Conservation (phyloP, 2,888 invertebrate genomes). For the Axea sp. region DNA sequence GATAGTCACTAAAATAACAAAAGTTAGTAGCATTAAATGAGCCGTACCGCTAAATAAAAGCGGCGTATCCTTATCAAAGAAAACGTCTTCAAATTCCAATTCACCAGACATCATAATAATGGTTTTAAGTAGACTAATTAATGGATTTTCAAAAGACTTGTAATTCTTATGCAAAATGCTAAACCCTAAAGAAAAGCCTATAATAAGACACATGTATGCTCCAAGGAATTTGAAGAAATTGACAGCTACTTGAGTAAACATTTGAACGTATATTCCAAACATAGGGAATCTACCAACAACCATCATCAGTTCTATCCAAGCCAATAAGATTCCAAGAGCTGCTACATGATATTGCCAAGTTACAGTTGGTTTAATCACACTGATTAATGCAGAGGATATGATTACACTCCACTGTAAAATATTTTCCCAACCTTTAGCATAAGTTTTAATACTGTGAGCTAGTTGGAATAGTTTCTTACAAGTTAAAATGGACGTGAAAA, state of each 20-base stretch:
- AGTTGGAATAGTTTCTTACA: slow-evolving; percentile 90
- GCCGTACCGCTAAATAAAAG: slow-evolving; percentile 87
- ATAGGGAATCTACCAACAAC: slow-evolving; percentile 91
- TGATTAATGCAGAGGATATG: slow-evolving; percentile 73
- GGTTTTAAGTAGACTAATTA: slow-evolving; percentile 86
- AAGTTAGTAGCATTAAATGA: slow-evolving; percentile 87
- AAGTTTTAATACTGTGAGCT: slow-evolving; percentile 86
- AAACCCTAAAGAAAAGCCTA: slow-evolving; percentile 90
- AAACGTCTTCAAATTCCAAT: slow-evolving; percentile 91
- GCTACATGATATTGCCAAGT: slow-evolving; percentile 88
- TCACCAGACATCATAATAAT: slow-evolving; percentile 95
- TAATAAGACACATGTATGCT: slow-evolving; percentile 89
- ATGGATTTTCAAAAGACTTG: slow-evolving; percentile 84
- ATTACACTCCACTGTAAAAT: slow-evolving; percentile 91
- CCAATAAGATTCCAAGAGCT: slow-evolving; percentile 88
- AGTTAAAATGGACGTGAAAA: slow-evolving; percentile 84
- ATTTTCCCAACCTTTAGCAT: slow-evolving; percentile 90
- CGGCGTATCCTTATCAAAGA: slow-evolving; percentile 81
- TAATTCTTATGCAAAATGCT: slow-evolving; percentile 90
- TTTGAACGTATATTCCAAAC: slow-evolving; percentile 92
- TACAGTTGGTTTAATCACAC: slow-evolving; percentile 67
- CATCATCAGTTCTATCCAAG: slow-evolving; percentile 92
- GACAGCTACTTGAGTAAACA: slow-evolving; percentile 90
- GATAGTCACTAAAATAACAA: slow-evolving; percentile 89
- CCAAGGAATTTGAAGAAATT: slow-evolving; percentile 90